Percentiles rank a stretch among this genome's conserved stretches.
phyloP scores from a whole-genome alignment of 2,888 invertebrate species.

The Xanthia togata region DNA sequence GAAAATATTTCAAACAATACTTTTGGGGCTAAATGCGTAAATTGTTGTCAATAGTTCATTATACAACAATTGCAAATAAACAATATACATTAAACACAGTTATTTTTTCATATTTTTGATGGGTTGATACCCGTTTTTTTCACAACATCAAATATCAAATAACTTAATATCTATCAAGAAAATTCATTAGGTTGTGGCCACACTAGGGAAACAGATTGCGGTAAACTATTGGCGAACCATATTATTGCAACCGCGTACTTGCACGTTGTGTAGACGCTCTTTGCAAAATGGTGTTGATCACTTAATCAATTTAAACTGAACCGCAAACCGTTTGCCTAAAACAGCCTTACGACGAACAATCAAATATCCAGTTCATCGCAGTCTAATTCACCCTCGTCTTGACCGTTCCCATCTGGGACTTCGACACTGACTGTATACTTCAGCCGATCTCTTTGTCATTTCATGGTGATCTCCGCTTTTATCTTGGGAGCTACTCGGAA shows the following conservation, averaged over 20 bases:
- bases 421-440: slow-evolving; percentile 74
- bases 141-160: slow-evolving; percentile 38
- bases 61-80: slow-evolving; percentile 6
- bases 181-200: not conserved
- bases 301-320: not conserved
- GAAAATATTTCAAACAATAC: slow-evolving; percentile 15
- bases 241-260: not conserved
- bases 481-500: slow-evolving; percentile 80
- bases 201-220: not conserved
- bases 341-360: not conserved
- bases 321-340: not conserved
- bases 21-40: not conserved
- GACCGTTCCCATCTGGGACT: slow-evolving; percentile 54
- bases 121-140: slow-evolving; percentile 27
- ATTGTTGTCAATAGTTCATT: not conserved
- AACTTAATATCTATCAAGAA: not conserved
- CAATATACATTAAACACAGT: slow-evolving; percentile 18
- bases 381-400: slow-evolving; percentile 26
- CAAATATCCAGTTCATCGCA: slow-evolving; percentile 59
- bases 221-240: too few relatives aligned
- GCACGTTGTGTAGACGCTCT: not conserved
- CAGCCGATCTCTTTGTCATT: slow-evolving; percentile 78
- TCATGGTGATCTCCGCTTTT: slow-evolving; percentile 84
- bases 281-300: not conserved
- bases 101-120: slow-evolving; percentile 23